phyloP scores from a whole-genome alignment of 2,888 invertebrate species.

The Agonopterix subpropinquella region DNA sequence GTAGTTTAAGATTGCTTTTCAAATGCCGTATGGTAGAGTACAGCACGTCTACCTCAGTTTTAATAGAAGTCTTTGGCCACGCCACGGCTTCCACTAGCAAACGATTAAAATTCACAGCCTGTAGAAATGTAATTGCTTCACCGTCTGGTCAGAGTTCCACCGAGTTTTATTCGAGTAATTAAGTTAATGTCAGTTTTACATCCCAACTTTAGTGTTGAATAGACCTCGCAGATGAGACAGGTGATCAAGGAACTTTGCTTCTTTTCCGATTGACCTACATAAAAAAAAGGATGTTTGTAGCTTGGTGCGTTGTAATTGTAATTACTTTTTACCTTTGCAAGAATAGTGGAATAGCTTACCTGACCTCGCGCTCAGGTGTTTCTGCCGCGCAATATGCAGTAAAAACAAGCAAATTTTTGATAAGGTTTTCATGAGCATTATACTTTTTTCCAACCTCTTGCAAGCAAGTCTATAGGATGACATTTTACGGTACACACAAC shows the following conservation, averaged over 20 bases:
- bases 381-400: slow-evolving; percentile 62
- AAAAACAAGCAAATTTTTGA: slow-evolving; percentile 53
- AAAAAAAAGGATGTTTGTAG: background rate
- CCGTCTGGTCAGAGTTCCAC: slow-evolving; percentile 57
- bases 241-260: slow-evolving; percentile 5
- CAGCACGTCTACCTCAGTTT: too few species aligned
- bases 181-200: slow-evolving; percentile 62
- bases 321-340: slow-evolving; percentile 9
- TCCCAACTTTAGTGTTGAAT: slow-evolving; percentile 39
- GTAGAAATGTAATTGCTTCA: slow-evolving; percentile 69
- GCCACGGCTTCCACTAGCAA: slow-evolving; percentile 25
- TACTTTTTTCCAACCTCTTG: slow-evolving; percentile 9
- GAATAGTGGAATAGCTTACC: slow-evolving; percentile 32
- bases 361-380: slow-evolving; percentile 51
- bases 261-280: slow-evolving; percentile 1
- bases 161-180: slow-evolving; percentile 64
- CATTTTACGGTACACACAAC: too few species aligned
- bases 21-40: too few species aligned
- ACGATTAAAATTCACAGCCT: slow-evolving; percentile 69
- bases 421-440: slow-evolving; percentile 40
- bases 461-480: too few species aligned
- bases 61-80: too few species aligned
- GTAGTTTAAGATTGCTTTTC: too few species aligned
- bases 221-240: slow-evolving; percentile 16
- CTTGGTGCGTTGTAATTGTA: background rate